Evolutionary conservation across 2,888 invertebrate species (phyloP).

Genomic region (Eulithis prunata): DNA sequence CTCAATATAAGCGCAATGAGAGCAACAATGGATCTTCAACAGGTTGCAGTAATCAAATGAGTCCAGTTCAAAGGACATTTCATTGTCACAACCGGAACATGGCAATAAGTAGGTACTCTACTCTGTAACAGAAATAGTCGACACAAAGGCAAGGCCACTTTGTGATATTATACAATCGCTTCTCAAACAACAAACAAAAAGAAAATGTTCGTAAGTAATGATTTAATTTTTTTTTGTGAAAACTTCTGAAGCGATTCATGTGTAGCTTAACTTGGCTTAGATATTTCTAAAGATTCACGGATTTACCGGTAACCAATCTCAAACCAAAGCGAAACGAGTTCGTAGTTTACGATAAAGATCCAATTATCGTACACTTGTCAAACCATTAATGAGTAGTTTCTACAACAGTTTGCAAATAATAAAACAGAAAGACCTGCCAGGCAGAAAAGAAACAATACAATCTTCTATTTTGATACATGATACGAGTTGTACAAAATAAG

Average conservation of each 20-base stretch:
- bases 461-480: conserved; percentile 23
- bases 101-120: conserved; percentile 15
- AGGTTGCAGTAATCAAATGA: conserved; percentile 14
- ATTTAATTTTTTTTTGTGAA: too few species aligned
- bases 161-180: conserved; percentile 10
- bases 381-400: not conserved
- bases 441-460: conserved; percentile 21
- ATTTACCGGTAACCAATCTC: too few species aligned
- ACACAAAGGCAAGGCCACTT: conserved; percentile 17
- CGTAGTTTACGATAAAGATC: conserved; percentile 11
- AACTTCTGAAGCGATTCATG: too few species aligned
- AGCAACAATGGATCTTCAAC: conserved; percentile 5
- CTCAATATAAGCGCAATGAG: not conserved
- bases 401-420: not conserved
- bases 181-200: not conserved
- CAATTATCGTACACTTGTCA: conserved; percentile 9
- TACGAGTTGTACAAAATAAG: conserved; percentile 30
- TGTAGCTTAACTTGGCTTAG: not conserved
- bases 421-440: not conserved
- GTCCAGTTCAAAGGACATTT: conserved; percentile 8
- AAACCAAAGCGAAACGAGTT: not conserved
- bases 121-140: conserved; percentile 11
- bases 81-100: conserved; percentile 28
- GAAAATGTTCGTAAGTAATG: too few species aligned
- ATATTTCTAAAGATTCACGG: not conserved